A percentile compares a stretch with the other conserved stretches of the same genome.
phyloP scores from a whole-genome alignment of 2,797 vertebrate genomes.

The Alosa sapidissima region DNA sequence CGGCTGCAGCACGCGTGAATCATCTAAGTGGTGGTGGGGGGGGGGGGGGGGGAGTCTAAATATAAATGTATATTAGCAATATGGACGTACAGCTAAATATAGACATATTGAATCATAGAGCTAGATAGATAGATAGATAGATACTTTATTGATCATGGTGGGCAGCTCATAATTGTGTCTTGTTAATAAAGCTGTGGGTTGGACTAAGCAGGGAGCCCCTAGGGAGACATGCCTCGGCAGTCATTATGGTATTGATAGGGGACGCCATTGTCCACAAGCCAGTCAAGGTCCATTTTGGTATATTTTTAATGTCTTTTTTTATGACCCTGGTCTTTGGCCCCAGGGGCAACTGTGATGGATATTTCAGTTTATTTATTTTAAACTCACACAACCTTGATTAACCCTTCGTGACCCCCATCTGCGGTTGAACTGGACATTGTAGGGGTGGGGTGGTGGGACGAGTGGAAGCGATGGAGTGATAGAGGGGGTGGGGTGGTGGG shows the following conservation, averaged over 20 bases:
- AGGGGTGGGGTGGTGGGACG: no score
- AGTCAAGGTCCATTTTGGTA: not conserved
- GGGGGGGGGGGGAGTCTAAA: not conserved
- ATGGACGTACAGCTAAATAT: conserved; percentile 27
- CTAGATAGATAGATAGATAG: no score
- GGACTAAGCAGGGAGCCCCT: not conserved
- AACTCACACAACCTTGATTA: not conserved
- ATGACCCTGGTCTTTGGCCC: not conserved
- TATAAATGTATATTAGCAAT: no score
- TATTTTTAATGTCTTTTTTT: not conserved
- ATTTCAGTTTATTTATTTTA: not conserved
- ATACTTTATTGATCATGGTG: no score
- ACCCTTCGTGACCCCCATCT: not conserved
- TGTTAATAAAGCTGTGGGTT: conserved; percentile 42
- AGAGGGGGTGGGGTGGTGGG: no score
- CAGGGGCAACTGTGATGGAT: not conserved
- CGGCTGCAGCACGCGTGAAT: not conserved
- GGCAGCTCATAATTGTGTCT: conserved; percentile 43
- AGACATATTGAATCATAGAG: conserved; percentile 32
- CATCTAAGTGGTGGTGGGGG: not conserved
- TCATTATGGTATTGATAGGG: conserved; percentile 29
- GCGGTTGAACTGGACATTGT: not conserved
- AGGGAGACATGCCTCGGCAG: conserved; percentile 31
- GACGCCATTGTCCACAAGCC: not conserved
- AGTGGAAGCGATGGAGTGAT: not conserved